Percentiles rank a stretch among this genome's conserved stretches.
phyloP scores from a whole-genome alignment of 2,113 vertebrate genomes.

The Calonectris borealis region DNA sequence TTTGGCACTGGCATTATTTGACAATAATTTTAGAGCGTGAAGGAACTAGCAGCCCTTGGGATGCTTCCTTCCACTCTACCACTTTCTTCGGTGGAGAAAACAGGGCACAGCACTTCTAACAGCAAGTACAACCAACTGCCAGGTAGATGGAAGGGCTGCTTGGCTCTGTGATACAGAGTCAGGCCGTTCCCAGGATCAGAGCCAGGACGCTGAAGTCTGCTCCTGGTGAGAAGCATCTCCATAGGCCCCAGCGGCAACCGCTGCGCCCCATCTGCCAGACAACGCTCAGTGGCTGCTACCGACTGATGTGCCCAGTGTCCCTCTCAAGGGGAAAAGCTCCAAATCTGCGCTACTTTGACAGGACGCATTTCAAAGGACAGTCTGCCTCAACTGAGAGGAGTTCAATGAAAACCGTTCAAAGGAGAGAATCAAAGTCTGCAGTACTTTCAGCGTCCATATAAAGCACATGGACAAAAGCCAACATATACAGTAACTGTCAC shows the following conservation, averaged over 20 bases:
- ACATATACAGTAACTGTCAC: neutral
- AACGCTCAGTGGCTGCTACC: neutral
- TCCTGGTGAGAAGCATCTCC: neutral
- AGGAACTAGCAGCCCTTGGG: neutral
- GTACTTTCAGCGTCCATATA: neutral
- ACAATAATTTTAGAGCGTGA: neutral
- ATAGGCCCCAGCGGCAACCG: neutral
- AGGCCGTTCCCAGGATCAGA: neutral
- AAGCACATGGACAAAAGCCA: constrained; percentile 22
- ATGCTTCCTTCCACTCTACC: neutral
- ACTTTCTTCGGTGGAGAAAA: neutral
- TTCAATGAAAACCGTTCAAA: neutral
- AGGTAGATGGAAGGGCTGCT: neutral
- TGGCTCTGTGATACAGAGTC: neutral
- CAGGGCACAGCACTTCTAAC: neutral
- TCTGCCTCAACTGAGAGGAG: neutral
- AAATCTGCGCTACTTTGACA: neutral
- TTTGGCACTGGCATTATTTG: neutral
- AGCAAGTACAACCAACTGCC: neutral
- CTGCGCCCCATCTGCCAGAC: neutral
- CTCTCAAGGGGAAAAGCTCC: neutral
- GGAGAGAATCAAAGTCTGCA: neutral
- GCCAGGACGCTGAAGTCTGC: neutral
- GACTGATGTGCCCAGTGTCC: neutral
- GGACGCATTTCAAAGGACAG: neutral